Evolutionary conservation across 1,140 invertebrate genomes (phyloP), one percentile per base, ranked within the genome.

Genomic region (Drosophila nikananu): DNA sequence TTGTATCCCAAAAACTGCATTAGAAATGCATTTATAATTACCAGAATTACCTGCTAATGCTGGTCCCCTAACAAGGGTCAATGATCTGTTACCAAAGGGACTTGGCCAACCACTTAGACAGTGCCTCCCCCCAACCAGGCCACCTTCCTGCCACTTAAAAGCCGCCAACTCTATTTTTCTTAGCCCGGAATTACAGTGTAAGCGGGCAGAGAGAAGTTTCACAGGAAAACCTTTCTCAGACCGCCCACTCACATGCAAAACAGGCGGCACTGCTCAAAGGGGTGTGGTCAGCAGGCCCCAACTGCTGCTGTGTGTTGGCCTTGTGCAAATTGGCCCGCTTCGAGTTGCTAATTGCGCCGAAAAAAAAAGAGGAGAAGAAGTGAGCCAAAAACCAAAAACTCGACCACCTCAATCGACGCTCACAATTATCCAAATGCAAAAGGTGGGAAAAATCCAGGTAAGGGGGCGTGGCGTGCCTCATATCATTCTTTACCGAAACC

Each of bases 401-500:
- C 48, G 5, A 9, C 60, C 65, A 81, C 65, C 83, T 54, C 77
- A 70, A 62, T 80, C 62, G 70, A 66, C 46, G 41, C 32, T 49
- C 61, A 84, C 81, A 84, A 86, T 83, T 86, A 86, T 81, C 64
- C 82, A 77, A 84, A 84, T 84, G 81, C 62, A 65, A 32, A 23
- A 23, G 32, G 49, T 57, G 30, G 39, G 17, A 25, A 32, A 30
- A 46, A 39, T 21, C 17, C 17, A 25, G 7, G 52, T 13, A 7
- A 19, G 39, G 39, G 51, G 49, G 23, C 30, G 68, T 48, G 49
- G 23, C 30, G 68, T 48, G 52, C 15, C 44, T 21, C 66, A 59
- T 73, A 73, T 73, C 70, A 19, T 52, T 52, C 49, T 67, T 59
- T 30, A 32, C 54, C 9, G 2, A 65, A 65, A 44, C 73, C 82